Percentiles rank a stretch among this genome's conserved stretches.
phyloP scores from a whole-genome alignment of 2,113 vertebrate genomes.

The Lathamus discolor region DNA sequence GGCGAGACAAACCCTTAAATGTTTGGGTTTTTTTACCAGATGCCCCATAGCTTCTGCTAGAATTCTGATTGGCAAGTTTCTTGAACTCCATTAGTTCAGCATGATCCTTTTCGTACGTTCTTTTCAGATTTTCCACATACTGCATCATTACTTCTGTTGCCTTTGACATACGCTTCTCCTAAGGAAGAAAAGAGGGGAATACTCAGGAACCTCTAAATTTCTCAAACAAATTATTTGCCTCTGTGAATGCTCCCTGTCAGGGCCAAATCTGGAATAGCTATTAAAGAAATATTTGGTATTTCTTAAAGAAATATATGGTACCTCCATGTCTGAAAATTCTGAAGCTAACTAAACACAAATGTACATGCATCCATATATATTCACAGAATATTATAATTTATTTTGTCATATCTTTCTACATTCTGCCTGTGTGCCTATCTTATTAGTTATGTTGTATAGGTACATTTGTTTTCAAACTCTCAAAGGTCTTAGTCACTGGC shows the following conservation, averaged over 20 bases:
- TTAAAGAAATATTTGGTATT: background rate
- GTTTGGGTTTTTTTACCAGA: constrained; percentile 74
- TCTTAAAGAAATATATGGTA: background rate
- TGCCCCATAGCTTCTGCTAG: constrained; percentile 86
- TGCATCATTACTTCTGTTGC: constrained; percentile 99
- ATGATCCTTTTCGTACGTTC: constrained; percentile 96
- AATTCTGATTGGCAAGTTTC: constrained; percentile 98
- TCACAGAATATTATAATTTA: background rate
- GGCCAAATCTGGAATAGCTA: background rate
- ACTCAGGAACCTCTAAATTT: background rate
- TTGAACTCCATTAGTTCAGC: constrained; percentile 96
- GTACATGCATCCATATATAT: background rate
- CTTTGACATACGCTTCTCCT: constrained; percentile 98
- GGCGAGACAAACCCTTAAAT: background rate
- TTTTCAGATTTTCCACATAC: constrained; percentile 96
- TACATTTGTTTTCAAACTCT: background rate
- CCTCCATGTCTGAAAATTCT: background rate
- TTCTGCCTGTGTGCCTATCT: background rate
- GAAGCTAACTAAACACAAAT: background rate
- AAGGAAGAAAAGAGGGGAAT: background rate
- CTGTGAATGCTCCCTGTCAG: background rate
- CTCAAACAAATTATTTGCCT: background rate
- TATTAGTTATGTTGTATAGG: background rate
- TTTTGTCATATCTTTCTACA: background rate
- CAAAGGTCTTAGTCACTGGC: background rate